Conservation (phyloP, 2,888 invertebrate species). For the Habroteleia sp. region DNA sequence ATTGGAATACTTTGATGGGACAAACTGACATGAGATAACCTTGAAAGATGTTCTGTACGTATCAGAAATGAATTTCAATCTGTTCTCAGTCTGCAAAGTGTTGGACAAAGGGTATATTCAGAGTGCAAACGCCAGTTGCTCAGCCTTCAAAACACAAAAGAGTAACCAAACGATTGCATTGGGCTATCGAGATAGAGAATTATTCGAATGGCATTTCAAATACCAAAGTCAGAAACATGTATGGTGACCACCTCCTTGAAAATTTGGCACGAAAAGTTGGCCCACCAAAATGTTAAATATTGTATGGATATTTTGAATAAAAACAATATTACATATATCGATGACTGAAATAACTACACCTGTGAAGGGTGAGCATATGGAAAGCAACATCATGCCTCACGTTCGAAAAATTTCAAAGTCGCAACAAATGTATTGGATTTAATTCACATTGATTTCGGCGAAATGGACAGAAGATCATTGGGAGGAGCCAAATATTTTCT, state of each 20-base stretch:
- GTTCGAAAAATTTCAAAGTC: constrained; percentile 45
- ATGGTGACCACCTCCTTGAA: constrained; percentile 63
- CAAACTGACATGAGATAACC: constrained; percentile 61
- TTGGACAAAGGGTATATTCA: constrained; percentile 68
- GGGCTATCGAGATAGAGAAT: constrained; percentile 58
- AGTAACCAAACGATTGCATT: constrained; percentile 46
- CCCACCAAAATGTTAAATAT: constrained; percentile 69
- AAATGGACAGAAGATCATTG: neutral
- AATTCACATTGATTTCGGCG: constrained; percentile 62
- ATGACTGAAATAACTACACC: constrained; percentile 57
- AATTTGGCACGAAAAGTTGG: constrained; percentile 69
- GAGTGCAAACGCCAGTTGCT: constrained; percentile 40
- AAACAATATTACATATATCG: constrained; percentile 34
- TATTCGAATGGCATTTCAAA: constrained; percentile 66
- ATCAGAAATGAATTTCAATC: constrained; percentile 64
- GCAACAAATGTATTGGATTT: constrained; percentile 64
- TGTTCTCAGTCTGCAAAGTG: constrained; percentile 67
- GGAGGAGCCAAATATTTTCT: constrained; percentile 68
- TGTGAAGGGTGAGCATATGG: constrained; percentile 66
- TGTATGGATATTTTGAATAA: constrained; percentile 33
- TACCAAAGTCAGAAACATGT: constrained; percentile 14
- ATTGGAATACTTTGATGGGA: constrained; percentile 67
- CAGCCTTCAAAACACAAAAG: constrained; percentile 60
- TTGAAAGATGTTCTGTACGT: constrained; percentile 59
- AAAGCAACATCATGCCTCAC: constrained; percentile 65